These are phyloP conservation scores for Oryctes rhinoceros DNA, from an alignment of 1,140 invertebrate species.

Conservation along the genomic window DNA sequence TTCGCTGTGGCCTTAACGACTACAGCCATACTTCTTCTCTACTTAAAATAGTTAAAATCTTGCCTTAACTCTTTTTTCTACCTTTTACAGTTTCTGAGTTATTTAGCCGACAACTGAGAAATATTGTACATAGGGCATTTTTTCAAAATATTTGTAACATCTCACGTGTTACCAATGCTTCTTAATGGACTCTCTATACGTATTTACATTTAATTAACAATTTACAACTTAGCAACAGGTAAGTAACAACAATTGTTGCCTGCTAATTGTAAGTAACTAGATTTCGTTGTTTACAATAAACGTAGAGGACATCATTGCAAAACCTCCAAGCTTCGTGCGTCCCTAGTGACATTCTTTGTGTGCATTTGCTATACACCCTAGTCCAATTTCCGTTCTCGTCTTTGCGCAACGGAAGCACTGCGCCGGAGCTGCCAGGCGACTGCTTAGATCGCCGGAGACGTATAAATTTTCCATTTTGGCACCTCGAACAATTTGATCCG, in stretches of 20 bases:
- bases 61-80: too few relatives aligned
- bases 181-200: too few relatives aligned
- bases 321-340: not conserved
- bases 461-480: not conserved
- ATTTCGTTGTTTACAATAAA: not conserved
- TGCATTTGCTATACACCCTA: not conserved
- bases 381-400: not conserved
- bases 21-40: too few relatives aligned
- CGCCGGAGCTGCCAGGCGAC: not conserved
- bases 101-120: too few relatives aligned
- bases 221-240: too few relatives aligned
- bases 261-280: not conserved
- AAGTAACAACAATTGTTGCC: not conserved
- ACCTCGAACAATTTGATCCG: conserved; percentile 4
- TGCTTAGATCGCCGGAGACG: conserved; percentile 1
- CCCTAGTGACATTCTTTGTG: not conserved
- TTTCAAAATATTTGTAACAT: too few relatives aligned
- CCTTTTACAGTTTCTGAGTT: too few relatives aligned
- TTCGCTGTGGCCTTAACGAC: too few relatives aligned
- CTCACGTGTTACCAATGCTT: too few relatives aligned
- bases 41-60: too few relatives aligned
- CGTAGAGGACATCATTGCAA: not conserved
- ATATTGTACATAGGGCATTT: too few relatives aligned
- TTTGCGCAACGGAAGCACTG: not conserved
- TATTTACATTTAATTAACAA: too few relatives aligned